Percentiles rank a stretch among this genome's conserved stretches.
These are phyloP conservation scores for Sphaeridia pumilis DNA, from an alignment of 2,888 invertebrate genomes.

Conservation along the genomic window DNA sequence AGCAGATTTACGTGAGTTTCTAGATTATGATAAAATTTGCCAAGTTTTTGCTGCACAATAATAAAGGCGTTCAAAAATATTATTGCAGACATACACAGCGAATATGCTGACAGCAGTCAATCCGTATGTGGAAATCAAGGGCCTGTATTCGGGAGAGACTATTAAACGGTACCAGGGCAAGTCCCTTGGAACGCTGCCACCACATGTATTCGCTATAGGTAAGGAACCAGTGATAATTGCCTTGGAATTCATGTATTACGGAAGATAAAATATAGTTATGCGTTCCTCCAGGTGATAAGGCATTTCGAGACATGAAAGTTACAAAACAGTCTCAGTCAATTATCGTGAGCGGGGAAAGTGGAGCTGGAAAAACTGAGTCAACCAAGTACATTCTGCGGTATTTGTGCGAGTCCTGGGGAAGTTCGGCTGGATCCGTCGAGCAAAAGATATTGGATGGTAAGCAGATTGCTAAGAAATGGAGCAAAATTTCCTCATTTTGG, in stretches of 20 bases:
- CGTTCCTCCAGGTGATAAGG: slow-evolving; percentile 79
- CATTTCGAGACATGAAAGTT: slow-evolving; percentile 93
- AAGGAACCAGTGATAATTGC: slow-evolving; percentile 28
- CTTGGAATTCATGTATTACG: too few species aligned
- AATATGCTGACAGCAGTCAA: slow-evolving; percentile 97
- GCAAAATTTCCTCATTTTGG: too few species aligned
- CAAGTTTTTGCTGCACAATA: slow-evolving; percentile 3
- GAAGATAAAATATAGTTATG: too few species aligned
- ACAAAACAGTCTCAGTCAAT: slow-evolving; percentile 88
- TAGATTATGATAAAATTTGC: slow-evolving; percentile 36
- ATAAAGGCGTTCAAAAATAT: not conserved
- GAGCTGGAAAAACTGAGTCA: slow-evolving; percentile 97
- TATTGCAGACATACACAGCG: slow-evolving; percentile 82
- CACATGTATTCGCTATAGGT: slow-evolving; percentile 97
- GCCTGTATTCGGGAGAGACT: slow-evolving; percentile 69
- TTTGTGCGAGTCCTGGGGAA: slow-evolving; percentile 79
- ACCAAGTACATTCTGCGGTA: slow-evolving; percentile 94
- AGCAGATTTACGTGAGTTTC: slow-evolving; percentile 83
- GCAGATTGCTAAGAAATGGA: too few species aligned
- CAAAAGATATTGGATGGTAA: slow-evolving; percentile 87
- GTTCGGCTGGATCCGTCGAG: slow-evolving; percentile 81
- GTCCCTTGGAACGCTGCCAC: slow-evolving; percentile 84
- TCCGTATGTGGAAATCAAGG: slow-evolving; percentile 85
- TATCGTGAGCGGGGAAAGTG: slow-evolving; percentile 93
- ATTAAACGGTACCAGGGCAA: slow-evolving; percentile 85